These are phyloP conservation scores for Bombus affinis DNA, from an alignment of 1,140 invertebrate genomes.

Conservation along the genomic window DNA sequence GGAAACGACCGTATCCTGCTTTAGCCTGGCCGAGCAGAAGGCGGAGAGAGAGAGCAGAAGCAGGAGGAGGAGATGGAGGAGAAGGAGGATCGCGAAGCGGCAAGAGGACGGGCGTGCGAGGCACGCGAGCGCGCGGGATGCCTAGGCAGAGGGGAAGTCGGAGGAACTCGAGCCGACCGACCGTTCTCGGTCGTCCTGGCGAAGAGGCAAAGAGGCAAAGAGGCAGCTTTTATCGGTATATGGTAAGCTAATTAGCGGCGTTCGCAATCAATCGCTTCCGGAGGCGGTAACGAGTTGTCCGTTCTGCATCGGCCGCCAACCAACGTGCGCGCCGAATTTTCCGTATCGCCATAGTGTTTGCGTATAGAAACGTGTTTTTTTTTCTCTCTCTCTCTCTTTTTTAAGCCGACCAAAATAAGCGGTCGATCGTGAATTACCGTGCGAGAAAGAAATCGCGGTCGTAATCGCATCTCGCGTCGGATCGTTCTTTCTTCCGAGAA, in stretches of 20 bases:
- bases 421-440: too few relatives aligned
- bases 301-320: not conserved
- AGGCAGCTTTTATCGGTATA: slow-evolving; percentile 28
- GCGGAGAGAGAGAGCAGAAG: not conserved
- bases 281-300: slow-evolving; percentile 8
- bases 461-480: too few relatives aligned
- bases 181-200: not conserved
- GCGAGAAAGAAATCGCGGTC: too few relatives aligned
- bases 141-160: not conserved
- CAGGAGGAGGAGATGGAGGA: not conserved
- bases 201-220: slow-evolving; percentile 1
- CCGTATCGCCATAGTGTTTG: rapidly evolving
- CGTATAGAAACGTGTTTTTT: too few relatives aligned
- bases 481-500: too few relatives aligned
- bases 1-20: slow-evolving; percentile 56
- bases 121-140: too few relatives aligned
- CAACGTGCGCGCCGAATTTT: too few relatives aligned
- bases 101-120: not conserved
- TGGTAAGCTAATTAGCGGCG: slow-evolving; percentile 45
- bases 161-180: not conserved
- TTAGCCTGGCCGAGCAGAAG: not conserved
- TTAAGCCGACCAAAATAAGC: not conserved
- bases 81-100: not conserved
- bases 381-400: rapidly evolving
- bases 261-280: slow-evolving; percentile 44